Base-by-base conservation (phyloP, 2,113 vertebrate genomes). In the Brachyhypopomus occidentalis region DNA sequence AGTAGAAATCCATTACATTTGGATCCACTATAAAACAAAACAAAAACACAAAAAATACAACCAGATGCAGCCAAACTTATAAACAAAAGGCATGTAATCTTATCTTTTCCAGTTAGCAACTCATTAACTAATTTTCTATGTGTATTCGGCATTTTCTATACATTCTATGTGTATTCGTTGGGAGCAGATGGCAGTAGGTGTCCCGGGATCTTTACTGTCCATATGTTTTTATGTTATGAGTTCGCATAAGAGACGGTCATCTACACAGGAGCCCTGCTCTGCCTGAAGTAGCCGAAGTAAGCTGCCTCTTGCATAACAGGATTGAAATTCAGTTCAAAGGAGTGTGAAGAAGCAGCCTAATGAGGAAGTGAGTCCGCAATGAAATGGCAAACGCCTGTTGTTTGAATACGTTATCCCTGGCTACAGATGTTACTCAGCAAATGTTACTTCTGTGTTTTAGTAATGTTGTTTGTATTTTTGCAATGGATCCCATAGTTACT, bases 121-220 rank as follows among this genome's bases (percentile, higher is more conserved):
- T 8, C 45, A 52, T 52, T n/a, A n/a, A n/a, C n/a, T n/a, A n/a
- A n/a, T n/a, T n/a, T n/a, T n/a, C n/a, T n/a, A n/a, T n/a, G n/a
- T n/a, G n/a, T n/a, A n/a, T n/a, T n/a, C n/a, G n/a, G n/a, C n/a
- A n/a, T n/a, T n/a, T n/a, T 52, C 14, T 12, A 9, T 14, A 9
- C 36, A 6, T 30, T 20, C 36, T 67, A 67, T 38, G 36, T 38
- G 9, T 41, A 9, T 22, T 70, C 27, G 27, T 45, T 23, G 25
- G 72, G 14, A 62, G 36, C 67, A 23, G 58, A 89, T 23, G 91
- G 90, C 74, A 96, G 90, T 19, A 94, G 85, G 63, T 94, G 87
- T 1, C 86, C 38, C 0, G 95, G 93, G 73, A 96, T 93, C 23
- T 92, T 88, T 7, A 94, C 88, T 2, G 90, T 89, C 93, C 94